phyloP scores from a whole-genome alignment of 2,797 vertebrate species.

The Philypnodon macrostomus region DNA sequence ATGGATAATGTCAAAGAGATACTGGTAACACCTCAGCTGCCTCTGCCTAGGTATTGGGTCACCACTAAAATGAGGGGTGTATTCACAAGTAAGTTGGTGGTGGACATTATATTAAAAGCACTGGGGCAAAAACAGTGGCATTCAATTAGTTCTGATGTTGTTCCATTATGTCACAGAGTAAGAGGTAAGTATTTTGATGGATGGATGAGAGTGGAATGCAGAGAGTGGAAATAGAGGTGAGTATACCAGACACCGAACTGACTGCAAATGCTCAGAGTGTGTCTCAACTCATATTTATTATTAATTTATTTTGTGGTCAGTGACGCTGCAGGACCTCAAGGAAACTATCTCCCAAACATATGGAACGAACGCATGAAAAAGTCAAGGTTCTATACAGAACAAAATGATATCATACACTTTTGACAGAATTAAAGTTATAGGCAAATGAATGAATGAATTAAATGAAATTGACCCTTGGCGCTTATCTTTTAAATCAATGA shows the following conservation, averaged over 20 bases:
- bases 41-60: conserved; percentile 66
- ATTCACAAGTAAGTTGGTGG: too few species aligned
- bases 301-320: conserved; percentile 38
- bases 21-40: conserved; percentile 65
- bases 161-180: not conserved
- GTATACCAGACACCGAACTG: conserved; percentile 54
- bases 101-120: not conserved
- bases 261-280: conserved; percentile 43
- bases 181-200: conserved; percentile 45
- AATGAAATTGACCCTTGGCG: too few species aligned
- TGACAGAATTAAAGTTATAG: too few species aligned
- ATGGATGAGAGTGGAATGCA: conserved; percentile 53
- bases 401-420: too few species aligned
- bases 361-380: too few species aligned
- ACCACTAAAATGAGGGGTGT: conserved; percentile 33
- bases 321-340: conserved; percentile 20
- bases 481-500: too few species aligned
- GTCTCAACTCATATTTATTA: conserved; percentile 42
- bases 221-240: conserved; percentile 58
- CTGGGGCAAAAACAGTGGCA: not conserved
- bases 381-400: too few species aligned
- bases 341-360: conserved; percentile 19
- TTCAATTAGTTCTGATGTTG: not conserved
- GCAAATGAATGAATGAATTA: too few species aligned
- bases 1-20: conserved; percentile 77